These are phyloP conservation scores for Aeoliscus strigatus DNA, from an alignment of 2,797 vertebrate genomes.

Conservation along the genomic window DNA sequence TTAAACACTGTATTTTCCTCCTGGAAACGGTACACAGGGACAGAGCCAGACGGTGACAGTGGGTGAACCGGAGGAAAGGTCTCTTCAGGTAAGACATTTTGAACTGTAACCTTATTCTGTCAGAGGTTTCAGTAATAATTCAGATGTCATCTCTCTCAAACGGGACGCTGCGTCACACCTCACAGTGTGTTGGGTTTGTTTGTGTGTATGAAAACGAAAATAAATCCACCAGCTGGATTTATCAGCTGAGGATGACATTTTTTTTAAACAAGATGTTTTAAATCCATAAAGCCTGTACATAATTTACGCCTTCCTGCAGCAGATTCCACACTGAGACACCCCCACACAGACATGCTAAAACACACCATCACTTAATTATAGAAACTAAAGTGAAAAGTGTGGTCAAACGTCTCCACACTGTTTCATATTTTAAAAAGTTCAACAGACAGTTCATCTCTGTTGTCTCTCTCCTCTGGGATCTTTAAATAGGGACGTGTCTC, in stretches of 20 bases:
- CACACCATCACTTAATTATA: conserved; percentile 18
- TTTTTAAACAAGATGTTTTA: conserved; percentile 28
- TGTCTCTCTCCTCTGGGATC: conserved; percentile 2
- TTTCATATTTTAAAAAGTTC: not conserved
- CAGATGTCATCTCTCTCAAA: not conserved
- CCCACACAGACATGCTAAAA: conserved; percentile 8
- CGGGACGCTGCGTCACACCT: not conserved
- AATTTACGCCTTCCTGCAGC: conserved; percentile 48
- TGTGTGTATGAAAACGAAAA: conserved; percentile 6
- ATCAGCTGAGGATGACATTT: conserved; percentile 12
- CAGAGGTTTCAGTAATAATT: not conserved
- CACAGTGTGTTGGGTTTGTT: not conserved
- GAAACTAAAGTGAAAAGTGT: conserved; percentile 3
- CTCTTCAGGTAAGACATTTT: conserved; percentile 42
- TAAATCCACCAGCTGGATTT: conserved; percentile 2
- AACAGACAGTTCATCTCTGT: not conserved
- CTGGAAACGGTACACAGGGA: conserved; percentile 21
- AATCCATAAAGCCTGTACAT: conserved; percentile 42
- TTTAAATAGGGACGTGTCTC: conserved; percentile 16
- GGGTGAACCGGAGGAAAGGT: conserved; percentile 17
- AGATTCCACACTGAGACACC: conserved; percentile 25
- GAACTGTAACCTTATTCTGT: not conserved
- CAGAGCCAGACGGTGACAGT: conserved; percentile 26
- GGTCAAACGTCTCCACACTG: conserved; percentile 2
- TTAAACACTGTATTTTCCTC: not conserved